Percentiles rank a stretch among this genome's conserved stretches.
phyloP scores from a whole-genome alignment of 1,140 invertebrate genomes.

The Drosophila dunni region DNA sequence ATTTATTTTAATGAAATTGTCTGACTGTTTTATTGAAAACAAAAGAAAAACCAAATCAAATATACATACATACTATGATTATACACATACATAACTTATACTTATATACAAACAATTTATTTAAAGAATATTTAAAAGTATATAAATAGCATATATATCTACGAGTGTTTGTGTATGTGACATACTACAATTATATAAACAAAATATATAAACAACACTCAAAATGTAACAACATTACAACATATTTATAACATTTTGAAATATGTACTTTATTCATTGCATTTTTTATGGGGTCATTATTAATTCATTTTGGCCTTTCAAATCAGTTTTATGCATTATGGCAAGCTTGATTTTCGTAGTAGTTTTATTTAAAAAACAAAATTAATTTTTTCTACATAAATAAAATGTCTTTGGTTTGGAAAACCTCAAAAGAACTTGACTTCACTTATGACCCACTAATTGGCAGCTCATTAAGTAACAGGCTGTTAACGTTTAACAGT shows the following conservation, averaged over 20 bases:
- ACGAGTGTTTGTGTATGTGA: slow-evolving; percentile 47
- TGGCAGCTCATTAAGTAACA: slow-evolving; percentile 6
- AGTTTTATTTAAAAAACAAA: slow-evolving; percentile 46
- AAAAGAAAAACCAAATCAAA: slow-evolving; percentile 38
- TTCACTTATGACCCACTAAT: background rate
- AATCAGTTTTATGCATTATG: slow-evolving; percentile 53
- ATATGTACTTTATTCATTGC: slow-evolving; percentile 56
- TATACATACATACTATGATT: slow-evolving; percentile 64
- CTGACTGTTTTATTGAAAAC: slow-evolving; percentile 72
- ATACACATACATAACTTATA: slow-evolving; percentile 47
- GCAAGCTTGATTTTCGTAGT: slow-evolving; percentile 59
- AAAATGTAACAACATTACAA: slow-evolving; percentile 54
- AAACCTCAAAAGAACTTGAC: slow-evolving; percentile 42
- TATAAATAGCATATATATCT: slow-evolving; percentile 67
- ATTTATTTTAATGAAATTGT: slow-evolving; percentile 73
- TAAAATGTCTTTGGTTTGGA: slow-evolving; percentile 75
- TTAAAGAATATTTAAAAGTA: slow-evolving; percentile 56
- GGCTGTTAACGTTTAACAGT: slow-evolving; percentile 3
- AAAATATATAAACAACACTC: slow-evolving; percentile 60
- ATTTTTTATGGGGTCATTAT: slow-evolving; percentile 49
- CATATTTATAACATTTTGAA: slow-evolving; percentile 49
- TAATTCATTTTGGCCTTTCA: slow-evolving; percentile 51
- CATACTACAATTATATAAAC: slow-evolving; percentile 44
- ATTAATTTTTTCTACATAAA: slow-evolving; percentile 62
- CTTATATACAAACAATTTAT: slow-evolving; percentile 52